These are phyloP conservation scores for Eupithecia insigniata DNA, from an alignment of 2,888 invertebrate species.

Conservation along the genomic window DNA sequence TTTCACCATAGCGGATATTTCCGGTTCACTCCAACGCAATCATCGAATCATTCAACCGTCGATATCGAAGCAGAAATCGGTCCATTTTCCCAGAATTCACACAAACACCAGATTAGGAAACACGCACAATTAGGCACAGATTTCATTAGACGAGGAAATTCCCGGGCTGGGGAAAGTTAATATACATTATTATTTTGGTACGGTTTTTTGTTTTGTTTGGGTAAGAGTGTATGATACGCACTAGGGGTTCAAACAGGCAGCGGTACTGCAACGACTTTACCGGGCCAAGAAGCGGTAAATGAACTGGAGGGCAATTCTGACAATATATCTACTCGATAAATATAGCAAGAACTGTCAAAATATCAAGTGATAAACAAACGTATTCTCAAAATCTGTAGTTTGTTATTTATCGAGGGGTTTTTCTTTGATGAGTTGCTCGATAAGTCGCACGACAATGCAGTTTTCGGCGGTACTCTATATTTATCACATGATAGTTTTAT, in stretches of 20 bases:
- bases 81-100: constrained; percentile 18
- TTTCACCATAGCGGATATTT: neutral
- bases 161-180: constrained; percentile 15
- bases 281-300: neutral
- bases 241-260: neutral
- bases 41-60: constrained; percentile 15
- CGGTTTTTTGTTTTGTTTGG: neutral
- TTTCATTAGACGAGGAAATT: constrained; percentile 31
- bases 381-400: too few species aligned
- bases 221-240: neutral
- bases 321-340: too few species aligned
- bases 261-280: neutral
- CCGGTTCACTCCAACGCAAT: constrained; percentile 16
- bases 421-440: too few species aligned
- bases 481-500: too few species aligned
- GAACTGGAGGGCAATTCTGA: too few species aligned
- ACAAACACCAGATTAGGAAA: constrained; percentile 9
- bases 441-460: too few species aligned
- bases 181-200: constrained; percentile 31
- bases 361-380: too few species aligned
- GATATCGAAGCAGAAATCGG: constrained; percentile 17
- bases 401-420: too few species aligned
- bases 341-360: too few species aligned
- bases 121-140: constrained; percentile 23
- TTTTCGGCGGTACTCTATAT: too few species aligned